Conservation (phyloP, 2,113 vertebrate species). For the Lasiurus borealis region DNA sequence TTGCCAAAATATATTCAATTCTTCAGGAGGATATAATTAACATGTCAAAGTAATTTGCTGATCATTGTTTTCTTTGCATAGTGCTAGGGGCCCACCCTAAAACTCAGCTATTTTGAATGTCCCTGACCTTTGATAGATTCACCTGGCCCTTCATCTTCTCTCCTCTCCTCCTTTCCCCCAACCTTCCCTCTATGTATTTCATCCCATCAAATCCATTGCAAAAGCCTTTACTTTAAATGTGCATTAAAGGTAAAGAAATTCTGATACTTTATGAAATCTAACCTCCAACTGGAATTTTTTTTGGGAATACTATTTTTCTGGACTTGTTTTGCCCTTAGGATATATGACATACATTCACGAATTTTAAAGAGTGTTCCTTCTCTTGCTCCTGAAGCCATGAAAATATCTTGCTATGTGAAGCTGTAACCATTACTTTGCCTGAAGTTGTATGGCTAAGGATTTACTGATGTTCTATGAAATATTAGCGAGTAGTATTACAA, state of each 20-base stretch:
- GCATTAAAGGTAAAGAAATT: fast-evolving
- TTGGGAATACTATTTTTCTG: not conserved
- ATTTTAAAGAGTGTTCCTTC: slow-evolving; percentile 48
- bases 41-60: not conserved
- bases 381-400: slow-evolving; percentile 52
- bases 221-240: not conserved
- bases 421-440: not conserved
- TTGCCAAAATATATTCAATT: slow-evolving; percentile 23
- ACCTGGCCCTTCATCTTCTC: not conserved
- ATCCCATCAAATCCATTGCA: not conserved
- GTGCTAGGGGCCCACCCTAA: not conserved
- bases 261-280: not conserved
- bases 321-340: not conserved
- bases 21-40: not conserved
- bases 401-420: not conserved
- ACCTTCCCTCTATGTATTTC: not conserved
- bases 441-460: not conserved
- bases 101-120: not conserved
- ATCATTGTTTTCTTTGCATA: not conserved
- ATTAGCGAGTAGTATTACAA: not conserved
- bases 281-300: not conserved
- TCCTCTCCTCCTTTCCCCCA: too few species aligned
- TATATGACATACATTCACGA: not conserved
- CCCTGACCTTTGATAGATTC: not conserved
- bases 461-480: not conserved